A percentile compares a stretch with the other conserved stretches of the same genome.
These are phyloP conservation scores for Adelosebastes latens DNA, from an alignment of 2,797 vertebrate species.

Conservation along the genomic window DNA sequence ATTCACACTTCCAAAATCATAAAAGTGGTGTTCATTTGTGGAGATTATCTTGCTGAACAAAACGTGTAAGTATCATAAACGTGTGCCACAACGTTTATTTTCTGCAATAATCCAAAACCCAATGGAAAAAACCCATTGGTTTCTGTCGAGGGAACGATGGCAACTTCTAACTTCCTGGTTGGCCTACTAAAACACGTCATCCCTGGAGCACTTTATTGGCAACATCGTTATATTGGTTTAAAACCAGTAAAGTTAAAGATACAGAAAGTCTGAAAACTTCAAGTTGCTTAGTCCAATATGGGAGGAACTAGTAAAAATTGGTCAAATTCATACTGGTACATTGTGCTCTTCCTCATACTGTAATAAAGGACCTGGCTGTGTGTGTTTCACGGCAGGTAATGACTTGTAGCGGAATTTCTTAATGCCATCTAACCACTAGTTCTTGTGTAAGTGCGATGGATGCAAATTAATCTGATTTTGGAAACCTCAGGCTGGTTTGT, in stretches of 20 bases:
- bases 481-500: neutral
- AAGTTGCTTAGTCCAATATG: neutral
- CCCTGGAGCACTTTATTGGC: neutral
- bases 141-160: no score
- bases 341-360: neutral
- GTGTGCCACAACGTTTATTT: no score
- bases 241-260: neutral
- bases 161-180: no score
- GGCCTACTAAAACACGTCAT: no score
- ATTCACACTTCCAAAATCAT: no score
- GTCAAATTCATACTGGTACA: neutral
- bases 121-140: no score
- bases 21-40: no score
- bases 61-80: no score
- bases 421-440: neutral
- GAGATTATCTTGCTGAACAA: no score
- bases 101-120: no score
- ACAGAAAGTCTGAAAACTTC: neutral
- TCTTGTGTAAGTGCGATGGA: neutral
- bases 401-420: neutral
- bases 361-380: neutral
- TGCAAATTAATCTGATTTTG: neutral
- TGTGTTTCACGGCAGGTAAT: slow-evolving; percentile 10
- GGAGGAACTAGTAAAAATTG: neutral
- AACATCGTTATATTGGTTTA: neutral